Evolutionary conservation across 2,113 vertebrate genomes (phyloP).

Genomic region (Megatriorchis doriae): DNA sequence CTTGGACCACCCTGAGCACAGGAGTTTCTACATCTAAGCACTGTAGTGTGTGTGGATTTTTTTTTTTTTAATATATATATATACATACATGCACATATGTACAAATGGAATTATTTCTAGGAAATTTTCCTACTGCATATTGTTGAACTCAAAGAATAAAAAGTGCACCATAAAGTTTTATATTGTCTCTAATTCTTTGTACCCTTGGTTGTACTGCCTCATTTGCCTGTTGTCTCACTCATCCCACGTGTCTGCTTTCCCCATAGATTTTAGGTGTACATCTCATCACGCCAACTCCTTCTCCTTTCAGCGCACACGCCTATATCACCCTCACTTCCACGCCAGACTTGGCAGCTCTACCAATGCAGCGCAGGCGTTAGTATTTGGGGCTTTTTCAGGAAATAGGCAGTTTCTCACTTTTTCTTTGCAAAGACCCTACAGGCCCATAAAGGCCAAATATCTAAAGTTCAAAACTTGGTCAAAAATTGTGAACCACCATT

Average conservation of each 20-base stretch:
- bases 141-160: not conserved
- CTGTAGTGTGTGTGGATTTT: not conserved
- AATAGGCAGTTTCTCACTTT: not conserved
- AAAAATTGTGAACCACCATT: not conserved
- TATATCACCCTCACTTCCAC: not conserved
- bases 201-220: too few species aligned
- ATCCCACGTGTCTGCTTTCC: not conserved
- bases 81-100: not conserved
- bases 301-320: not conserved
- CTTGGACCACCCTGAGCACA: not conserved
- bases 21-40: not conserved
- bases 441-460: not conserved
- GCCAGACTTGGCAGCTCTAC: not conserved
- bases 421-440: not conserved
- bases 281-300: not conserved
- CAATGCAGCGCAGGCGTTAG: rapidly evolving
- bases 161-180: not conserved
- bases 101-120: not conserved
- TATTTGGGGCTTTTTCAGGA: not conserved
- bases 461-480: not conserved
- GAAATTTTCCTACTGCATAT: not conserved
- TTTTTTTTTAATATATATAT: not conserved
- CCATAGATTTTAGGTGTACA: not conserved
- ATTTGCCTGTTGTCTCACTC: not conserved
- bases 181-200: not conserved